Evolutionary conservation across 2,888 invertebrate genomes (phyloP), one percentile per base, ranked within the genome.

Genomic region (Andrena hattorfiana): DNA sequence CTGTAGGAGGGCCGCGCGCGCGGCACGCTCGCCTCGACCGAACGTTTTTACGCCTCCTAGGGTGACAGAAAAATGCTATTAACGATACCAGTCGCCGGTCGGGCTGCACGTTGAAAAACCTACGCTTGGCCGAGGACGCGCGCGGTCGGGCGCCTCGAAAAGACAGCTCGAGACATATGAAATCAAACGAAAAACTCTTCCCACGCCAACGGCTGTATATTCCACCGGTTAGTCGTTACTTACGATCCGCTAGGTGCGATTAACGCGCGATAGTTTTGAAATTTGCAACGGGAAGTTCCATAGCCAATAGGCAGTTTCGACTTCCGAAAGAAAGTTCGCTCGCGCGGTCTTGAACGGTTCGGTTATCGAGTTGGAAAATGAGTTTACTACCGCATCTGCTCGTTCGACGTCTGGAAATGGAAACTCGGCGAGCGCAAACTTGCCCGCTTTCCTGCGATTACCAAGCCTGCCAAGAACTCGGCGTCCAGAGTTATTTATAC

Each of bases 291-390:
- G 16, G 6, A 54, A 74, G 56, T 51, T 60, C 35, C 48, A 2
- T 10, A 59, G n/a, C 28, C 32, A 30, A 23, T 30, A 54, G 48
- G 6, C 63, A 23, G 54, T 51, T 30, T 23, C 81, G 81, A 28
- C 54, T 62, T 42, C n/a, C 84, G 81, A 75, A 70, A 71, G 74
- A 67, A 74, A 84, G 78, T 85, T 88, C 80, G 80, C 83, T 81
- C 79, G 83, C 74, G 81, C 75, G 70, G 74, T 88, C 79, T 84
- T 82, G 51, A 75, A 30, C 66, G 74, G 62, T 63, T 72, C 81
- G 78, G 85, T 88, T 81, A 87, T 82, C 56, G 86, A 85, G 88
- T 85, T 86, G 77, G 80, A 84, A 84, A 88, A 85, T 80, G 86
- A 87, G 84, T 85, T 87, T 83, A 83, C 83, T 59, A 66, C 79